A percentile compares a stretch with the other conserved stretches of the same genome.
These are phyloP conservation scores for Bolinopsis microptera DNA, from an alignment of 37 sponge, comb jelly and placozoan genomes.

Conservation along the genomic window DNA sequence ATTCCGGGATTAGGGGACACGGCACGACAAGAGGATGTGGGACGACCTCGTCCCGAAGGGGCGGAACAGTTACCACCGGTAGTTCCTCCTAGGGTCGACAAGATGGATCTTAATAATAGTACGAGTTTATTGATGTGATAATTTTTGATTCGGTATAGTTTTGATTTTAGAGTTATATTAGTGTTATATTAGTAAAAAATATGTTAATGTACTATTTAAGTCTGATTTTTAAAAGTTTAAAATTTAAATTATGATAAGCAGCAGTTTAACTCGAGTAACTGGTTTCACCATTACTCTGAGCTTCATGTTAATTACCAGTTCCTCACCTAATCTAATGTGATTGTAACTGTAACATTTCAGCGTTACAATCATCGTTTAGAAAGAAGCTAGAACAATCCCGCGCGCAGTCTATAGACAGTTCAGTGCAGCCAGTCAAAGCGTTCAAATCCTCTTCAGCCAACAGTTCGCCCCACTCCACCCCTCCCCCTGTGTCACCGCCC, in stretches of 20 bases:
- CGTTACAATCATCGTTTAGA: slow-evolving; percentile 21
- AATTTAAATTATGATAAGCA: too few relatives aligned
- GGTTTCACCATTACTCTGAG: too few relatives aligned
- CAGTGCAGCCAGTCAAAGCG: slow-evolving; percentile 33
- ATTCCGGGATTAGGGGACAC: not conserved
- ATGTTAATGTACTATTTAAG: too few relatives aligned
- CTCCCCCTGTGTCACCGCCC: slow-evolving; percentile 5
- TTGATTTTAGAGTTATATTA: not conserved
- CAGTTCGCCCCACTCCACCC: slow-evolving; percentile 16
- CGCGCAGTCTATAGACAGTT: not conserved
- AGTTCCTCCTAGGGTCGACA: slow-evolving; percentile 26
- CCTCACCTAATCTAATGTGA: too few relatives aligned
- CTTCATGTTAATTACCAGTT: too few relatives aligned
- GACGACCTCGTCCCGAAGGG: not conserved
- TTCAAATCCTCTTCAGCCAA: not conserved
- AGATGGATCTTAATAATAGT: slow-evolving; percentile 26
- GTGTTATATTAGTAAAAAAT: too few relatives aligned
- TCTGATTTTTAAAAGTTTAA: too few relatives aligned
- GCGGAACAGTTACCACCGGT: slow-evolving; percentile 21
- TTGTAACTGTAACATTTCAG: too few relatives aligned
- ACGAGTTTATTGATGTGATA: not conserved
- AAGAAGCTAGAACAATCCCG: slow-evolving; percentile 57
- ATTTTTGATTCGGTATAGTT: not conserved
- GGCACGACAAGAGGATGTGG: not conserved
- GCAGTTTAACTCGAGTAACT: too few relatives aligned